Evolutionary conservation across 2,113 vertebrate species (phyloP).

Genomic region (Chionomys nivalis): DNA sequence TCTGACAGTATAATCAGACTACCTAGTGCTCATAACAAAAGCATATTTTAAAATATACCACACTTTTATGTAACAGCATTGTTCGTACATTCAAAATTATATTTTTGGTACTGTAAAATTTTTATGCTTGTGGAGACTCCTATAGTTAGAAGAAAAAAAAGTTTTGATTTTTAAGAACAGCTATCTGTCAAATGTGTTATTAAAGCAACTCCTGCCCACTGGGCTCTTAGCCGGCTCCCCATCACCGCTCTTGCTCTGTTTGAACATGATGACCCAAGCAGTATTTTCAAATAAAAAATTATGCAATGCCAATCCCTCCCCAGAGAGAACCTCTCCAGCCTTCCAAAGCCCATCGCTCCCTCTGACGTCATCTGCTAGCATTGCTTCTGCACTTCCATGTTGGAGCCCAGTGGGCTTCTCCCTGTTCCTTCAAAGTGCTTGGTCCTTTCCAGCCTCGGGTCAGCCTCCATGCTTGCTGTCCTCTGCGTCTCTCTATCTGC

Average conservation of each 20-base stretch:
- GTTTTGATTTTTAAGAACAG: constrained; percentile 49
- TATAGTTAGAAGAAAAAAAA: background rate
- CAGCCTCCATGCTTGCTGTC: background rate
- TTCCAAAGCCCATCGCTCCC: background rate
- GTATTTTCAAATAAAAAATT: constrained; percentile 49
- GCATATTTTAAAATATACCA: constrained; percentile 5
- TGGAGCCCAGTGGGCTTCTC: background rate
- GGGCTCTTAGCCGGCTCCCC: background rate
- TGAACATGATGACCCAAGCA: background rate
- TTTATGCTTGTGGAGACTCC: constrained; percentile 22
- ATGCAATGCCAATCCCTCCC: background rate
- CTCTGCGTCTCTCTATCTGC: background rate
- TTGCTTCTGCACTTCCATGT: background rate
- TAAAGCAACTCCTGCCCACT: constrained; percentile 36
- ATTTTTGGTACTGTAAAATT: constrained; percentile 33
- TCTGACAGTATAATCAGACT: constrained; percentile 1
- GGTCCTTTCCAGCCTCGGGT: constrained; percentile 8
- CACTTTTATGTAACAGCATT: constrained; percentile 16
- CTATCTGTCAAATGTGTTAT: constrained; percentile 28
- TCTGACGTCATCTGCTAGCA: background rate
- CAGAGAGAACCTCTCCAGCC: constrained; percentile 12
- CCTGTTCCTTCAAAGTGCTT: background rate
- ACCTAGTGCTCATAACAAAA: constrained; percentile 40
- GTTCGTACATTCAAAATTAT: constrained; percentile 1
- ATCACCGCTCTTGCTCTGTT: background rate